These are phyloP conservation scores for Myotis findleyi DNA, from an alignment of 2,797 vertebrate species.

Conservation along the genomic window DNA sequence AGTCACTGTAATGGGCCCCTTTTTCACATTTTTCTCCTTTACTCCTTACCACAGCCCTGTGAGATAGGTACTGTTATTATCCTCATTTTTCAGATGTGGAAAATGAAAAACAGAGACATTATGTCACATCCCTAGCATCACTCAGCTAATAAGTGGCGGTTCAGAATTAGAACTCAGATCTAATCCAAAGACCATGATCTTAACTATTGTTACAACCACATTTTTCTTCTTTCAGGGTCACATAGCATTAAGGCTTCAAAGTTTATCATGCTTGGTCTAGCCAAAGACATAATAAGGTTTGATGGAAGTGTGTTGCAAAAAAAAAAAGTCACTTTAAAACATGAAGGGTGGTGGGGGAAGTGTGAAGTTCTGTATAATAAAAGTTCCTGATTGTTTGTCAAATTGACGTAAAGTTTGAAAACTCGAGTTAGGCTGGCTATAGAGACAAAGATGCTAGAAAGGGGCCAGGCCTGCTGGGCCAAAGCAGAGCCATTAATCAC, in stretches of 20 bases:
- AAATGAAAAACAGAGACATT: conserved; percentile 27
- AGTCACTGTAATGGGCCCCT: background rate
- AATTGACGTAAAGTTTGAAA: conserved; percentile 31
- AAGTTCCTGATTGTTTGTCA: conserved; percentile 56
- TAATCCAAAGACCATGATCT: conserved; percentile 32
- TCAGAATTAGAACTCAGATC: conserved; percentile 46
- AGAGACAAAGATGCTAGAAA: conserved; percentile 40
- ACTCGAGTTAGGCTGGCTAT: background rate
- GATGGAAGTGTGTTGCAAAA: background rate
- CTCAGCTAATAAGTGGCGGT: background rate
- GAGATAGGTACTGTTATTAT: background rate
- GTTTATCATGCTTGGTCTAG: background rate
- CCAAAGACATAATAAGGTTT: background rate
- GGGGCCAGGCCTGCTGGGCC: background rate
- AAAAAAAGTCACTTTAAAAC: conserved; percentile 48
- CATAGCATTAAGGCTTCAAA: conserved; percentile 17
- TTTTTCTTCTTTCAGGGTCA: conserved; percentile 49
- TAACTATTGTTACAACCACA: background rate
- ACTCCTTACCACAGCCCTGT: background rate
- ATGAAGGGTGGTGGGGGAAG: background rate
- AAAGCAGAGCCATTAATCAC: conserved; percentile 59
- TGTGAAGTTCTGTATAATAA: conserved; percentile 12
- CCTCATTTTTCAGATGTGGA: conserved; percentile 18
- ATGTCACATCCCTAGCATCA: conserved; percentile 37
- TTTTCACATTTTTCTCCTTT: conserved; percentile 21